Evolutionary conservation across 2,888 invertebrate species (phyloP).

Genomic region (Argynnis bischoffii): DNA sequence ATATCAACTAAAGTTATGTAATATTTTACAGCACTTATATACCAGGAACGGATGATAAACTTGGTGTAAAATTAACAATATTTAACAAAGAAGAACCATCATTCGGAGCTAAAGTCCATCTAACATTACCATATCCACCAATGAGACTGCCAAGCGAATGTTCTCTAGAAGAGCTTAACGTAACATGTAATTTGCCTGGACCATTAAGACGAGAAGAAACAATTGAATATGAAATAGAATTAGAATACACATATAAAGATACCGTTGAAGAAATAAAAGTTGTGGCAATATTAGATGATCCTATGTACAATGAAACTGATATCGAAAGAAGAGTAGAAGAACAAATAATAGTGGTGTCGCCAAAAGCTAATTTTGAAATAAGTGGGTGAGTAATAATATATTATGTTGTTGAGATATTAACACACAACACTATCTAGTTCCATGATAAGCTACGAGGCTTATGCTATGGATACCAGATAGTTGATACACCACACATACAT

Average conservation of each 20-base stretch:
- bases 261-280: slow-evolving; percentile 50
- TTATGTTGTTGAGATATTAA: too few species aligned
- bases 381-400: slow-evolving; percentile 52
- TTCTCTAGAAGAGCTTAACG: slow-evolving; percentile 52
- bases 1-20: background rate
- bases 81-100: slow-evolving; percentile 69
- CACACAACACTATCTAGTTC: too few species aligned
- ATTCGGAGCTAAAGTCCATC: slow-evolving; percentile 60
- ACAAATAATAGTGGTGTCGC: slow-evolving; percentile 51
- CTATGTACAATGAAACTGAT: slow-evolving; percentile 54
- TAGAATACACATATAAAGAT: slow-evolving; percentile 59
- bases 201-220: slow-evolving; percentile 58
- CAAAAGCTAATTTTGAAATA: slow-evolving; percentile 55
- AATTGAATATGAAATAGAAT: slow-evolving; percentile 61
- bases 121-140: slow-evolving; percentile 59
- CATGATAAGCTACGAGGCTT: too few species aligned
- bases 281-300: slow-evolving; percentile 55
- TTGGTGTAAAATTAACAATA: slow-evolving; percentile 61
- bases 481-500: too few species aligned
- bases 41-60: slow-evolving; percentile 59
- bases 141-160: slow-evolving; percentile 65
- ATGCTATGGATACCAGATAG: too few species aligned
- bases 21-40: slow-evolving; percentile 55
- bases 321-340: slow-evolving; percentile 49
- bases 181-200: slow-evolving; percentile 62